Evolutionary conservation across 2,888 invertebrate species (phyloP).

Genomic region (Adineta ricciae): DNA sequence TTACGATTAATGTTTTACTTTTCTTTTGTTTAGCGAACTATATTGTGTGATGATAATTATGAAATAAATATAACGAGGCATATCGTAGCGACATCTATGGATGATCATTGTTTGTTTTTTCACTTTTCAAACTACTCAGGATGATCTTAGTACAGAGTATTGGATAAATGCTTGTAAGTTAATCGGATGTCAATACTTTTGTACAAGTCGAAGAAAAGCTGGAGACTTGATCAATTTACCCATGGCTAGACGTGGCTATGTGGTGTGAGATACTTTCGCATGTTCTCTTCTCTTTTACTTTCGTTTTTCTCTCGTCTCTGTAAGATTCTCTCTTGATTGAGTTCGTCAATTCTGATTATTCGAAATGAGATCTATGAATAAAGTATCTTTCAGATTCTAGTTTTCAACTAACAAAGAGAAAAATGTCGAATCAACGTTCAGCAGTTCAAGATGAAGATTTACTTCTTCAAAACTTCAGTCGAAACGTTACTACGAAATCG

Average conservation of each 20-base stretch:
- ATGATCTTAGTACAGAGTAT: not conserved
- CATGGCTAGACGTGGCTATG: not conserved
- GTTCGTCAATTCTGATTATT: no score
- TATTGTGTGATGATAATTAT: not conserved
- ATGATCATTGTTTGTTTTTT: not conserved
- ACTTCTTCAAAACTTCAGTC: conserved; percentile 84
- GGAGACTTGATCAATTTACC: not conserved
- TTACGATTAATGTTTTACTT: not conserved
- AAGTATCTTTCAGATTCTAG: not conserved
- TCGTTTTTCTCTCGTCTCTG: not conserved
- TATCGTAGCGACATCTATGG: not conserved
- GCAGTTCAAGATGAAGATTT: conserved; percentile 73
- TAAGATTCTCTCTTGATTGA: not conserved
- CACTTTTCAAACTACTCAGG: no score
- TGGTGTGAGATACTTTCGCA: not conserved
- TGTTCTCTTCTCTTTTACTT: not conserved
- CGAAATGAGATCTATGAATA: no score
- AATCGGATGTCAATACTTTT: not conserved
- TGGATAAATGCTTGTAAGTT: not conserved
- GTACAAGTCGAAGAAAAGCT: not conserved
- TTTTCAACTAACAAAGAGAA: not conserved
- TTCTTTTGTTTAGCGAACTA: not conserved
- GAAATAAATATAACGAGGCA: not conserved
- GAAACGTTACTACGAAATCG: conserved; percentile 95
- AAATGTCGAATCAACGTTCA: not conserved